Percentiles rank a stretch among this genome's conserved stretches.
These are phyloP conservation scores for Patella vulgata DNA, from an alignment of 1,140 invertebrate species.

Conservation along the genomic window DNA sequence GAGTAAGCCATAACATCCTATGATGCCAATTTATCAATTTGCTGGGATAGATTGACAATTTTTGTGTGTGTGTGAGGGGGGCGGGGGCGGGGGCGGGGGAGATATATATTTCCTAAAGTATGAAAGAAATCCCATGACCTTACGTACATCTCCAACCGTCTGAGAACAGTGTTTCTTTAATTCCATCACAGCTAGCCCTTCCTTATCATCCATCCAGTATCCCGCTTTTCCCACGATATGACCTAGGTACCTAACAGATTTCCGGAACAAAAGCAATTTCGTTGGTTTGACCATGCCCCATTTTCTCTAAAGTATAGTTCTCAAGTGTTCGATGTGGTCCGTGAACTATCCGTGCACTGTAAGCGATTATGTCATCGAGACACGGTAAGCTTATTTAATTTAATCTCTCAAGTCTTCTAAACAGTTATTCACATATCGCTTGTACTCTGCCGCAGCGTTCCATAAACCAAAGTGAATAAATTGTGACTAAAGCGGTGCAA, in stretches of 20 bases:
- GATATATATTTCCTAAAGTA: constrained; percentile 61
- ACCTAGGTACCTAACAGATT: constrained; percentile 18
- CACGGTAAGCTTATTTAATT: constrained; percentile 23
- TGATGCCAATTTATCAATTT: constrained; percentile 46
- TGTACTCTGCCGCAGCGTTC: constrained; percentile 20
- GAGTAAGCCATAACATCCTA: constrained; percentile 49
- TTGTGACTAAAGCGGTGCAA: constrained; percentile 30
- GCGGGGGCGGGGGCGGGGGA: constrained; percentile 58
- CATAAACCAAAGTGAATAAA: constrained; percentile 28
- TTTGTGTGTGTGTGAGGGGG: no score
- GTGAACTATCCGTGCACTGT: constrained; percentile 3
- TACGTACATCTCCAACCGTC: no score
- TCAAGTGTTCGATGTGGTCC: constrained; percentile 39
- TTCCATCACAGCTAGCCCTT: no score
- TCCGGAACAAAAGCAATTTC: constrained; percentile 7
- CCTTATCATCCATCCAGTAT: no score
- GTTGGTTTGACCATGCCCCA: constrained; percentile 10
- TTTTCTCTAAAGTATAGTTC: constrained; percentile 56
- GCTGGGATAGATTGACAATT: constrained; percentile 13
- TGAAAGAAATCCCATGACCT: no score
- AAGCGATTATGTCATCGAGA: constrained; percentile 34
- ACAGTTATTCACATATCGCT: constrained; percentile 14
- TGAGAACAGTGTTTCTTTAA: no score
- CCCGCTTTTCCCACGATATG: constrained; percentile 7
- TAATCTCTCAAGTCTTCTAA: constrained; percentile 10